Evolutionary conservation across 2,888 invertebrate genomes (phyloP), one percentile per base, ranked within the genome.

Genomic region (Amblyjoppa fuscipennis): DNA sequence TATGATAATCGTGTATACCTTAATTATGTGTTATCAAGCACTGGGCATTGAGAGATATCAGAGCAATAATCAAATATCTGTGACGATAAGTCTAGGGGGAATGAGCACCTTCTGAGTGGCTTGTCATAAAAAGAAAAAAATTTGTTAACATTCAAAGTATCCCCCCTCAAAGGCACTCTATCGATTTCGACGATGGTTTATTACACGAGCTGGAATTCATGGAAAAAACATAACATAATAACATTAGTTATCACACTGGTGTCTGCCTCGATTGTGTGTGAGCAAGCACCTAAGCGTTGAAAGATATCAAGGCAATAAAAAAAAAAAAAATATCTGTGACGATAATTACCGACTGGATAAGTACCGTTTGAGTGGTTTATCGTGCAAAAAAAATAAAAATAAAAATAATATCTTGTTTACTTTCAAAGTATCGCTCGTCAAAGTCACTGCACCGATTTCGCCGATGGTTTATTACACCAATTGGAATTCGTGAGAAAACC

Each of bases 251-350:
- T 68, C 3, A 13, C 31, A 66, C 28, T 4, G 25, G 59, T 13
- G 59, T 25, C 9, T 13, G 11, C 3, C 20, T 28, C 56, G 56
- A 56, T 16, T 49, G 45, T 49, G 16, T 16, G 45, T 1, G 28
- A 28, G 28, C 28, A 13, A 16, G 4, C 4, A 13, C 13, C 59
- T 25, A 13, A 25, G 28, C 28, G 11, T 59, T 28, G 13, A 28
- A 13, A 28, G 28, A 59, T 25, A 59, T 59, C 13, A 28, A 59
- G 28, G 59, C 59, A 59, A 59, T 59, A 59, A 59, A 59, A 59
- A 56, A 59, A 56, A 59, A 59, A 13, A 20, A 20, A 28, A 13
- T 20, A 56, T 59, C 28, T 4, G 25, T 11, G 16, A 16, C 16
- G 45, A 16, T 49, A 49, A 49, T 13, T 49, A 49, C 16, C 13